A percentile compares a stretch with the other conserved stretches of the same genome.
Evolutionary conservation across 2,797 vertebrate genomes (phyloP).

Genomic region (Trachops cirrhosus): DNA sequence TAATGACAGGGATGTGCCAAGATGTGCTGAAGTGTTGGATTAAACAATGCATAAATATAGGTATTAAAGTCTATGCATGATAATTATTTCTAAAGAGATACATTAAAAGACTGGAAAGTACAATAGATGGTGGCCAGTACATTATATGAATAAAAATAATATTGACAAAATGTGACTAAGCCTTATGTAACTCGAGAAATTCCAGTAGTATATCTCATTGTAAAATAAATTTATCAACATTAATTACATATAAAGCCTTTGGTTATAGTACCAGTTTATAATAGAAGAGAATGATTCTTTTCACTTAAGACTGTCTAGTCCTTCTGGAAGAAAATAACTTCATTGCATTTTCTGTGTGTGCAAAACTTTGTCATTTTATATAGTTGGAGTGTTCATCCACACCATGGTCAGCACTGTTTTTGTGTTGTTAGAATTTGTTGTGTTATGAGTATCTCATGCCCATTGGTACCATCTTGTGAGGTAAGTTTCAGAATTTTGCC

Average conservation of each 20-base stretch:
- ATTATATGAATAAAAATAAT: neutral
- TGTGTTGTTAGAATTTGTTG: neutral
- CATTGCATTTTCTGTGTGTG: neutral
- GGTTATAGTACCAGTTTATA: neutral
- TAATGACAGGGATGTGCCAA: neutral
- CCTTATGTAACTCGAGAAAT: neutral
- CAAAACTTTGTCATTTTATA: neutral
- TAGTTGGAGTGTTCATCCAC: neutral
- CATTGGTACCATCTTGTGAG: neutral
- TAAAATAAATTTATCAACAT: neutral
- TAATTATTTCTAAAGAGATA: constrained; percentile 25
- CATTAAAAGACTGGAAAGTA: neutral
- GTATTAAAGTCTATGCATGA: neutral
- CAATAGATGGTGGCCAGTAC: neutral
- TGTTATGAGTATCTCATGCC: neutral
- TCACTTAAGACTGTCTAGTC: constrained; percentile 13
- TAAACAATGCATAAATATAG: constrained; percentile 25
- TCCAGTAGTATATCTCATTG: constrained; percentile 15
- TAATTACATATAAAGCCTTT: constrained; percentile 1
- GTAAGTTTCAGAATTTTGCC: neutral
- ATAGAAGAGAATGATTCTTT: constrained; percentile 12
- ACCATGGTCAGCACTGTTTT: neutral
- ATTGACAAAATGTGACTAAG: neutral
- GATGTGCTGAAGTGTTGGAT: neutral
- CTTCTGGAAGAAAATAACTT: neutral